Evolutionary conservation across 1,140 invertebrate species (phyloP), one percentile per base, ranked within the genome.

Genomic region (Pachypeltis micranthus): DNA sequence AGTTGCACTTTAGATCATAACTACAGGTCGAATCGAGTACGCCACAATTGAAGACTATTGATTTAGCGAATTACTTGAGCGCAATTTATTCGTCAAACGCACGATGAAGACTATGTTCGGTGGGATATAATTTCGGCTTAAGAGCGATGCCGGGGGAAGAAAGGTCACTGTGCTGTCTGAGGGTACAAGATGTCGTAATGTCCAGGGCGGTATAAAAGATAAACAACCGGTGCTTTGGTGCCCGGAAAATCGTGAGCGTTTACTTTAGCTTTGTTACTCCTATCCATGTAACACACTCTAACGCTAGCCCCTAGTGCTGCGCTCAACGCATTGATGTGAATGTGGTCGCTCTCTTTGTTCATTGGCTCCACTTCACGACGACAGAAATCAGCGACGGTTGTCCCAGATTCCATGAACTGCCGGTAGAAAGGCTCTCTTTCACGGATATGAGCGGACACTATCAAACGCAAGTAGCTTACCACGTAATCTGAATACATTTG

Each of bases 261-360:
- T 27, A 93, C 77, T 7, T 39, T 7, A 16, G 31, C 16, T 39
- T 39, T 7, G 59, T 86, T 86, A 10, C 90, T 91, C 39, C 94
- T 80, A 73, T 98, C 95, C 88, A 98, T 92, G 71, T 98, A 98
- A 65, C 91, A 83, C 1, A 98, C 90, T 65, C 91, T 79, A 0
- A 98, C 88, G 21, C 89, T 86, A 2, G 93, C 88, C 54, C 85
- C 84, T 4, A 96, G 75, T 16, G 90, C 91, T 66, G 88, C 85
- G 68, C 92, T 93, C 68, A 98, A 79, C 16, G 93, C 93, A 72
- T 94, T 96, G 64, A 98, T 96, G 75, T 98, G 95, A 75, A 98
- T 96, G 73, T 98, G 95, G 75, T 98, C 95, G 70, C 91, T 95
- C 77, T 98, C 95, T 78, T 94, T 96, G 72, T 91, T 96, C 94